These are phyloP conservation scores for Arctocebus calabarensis DNA, from an alignment of 2,797 vertebrate genomes.

Conservation along the genomic window DNA sequence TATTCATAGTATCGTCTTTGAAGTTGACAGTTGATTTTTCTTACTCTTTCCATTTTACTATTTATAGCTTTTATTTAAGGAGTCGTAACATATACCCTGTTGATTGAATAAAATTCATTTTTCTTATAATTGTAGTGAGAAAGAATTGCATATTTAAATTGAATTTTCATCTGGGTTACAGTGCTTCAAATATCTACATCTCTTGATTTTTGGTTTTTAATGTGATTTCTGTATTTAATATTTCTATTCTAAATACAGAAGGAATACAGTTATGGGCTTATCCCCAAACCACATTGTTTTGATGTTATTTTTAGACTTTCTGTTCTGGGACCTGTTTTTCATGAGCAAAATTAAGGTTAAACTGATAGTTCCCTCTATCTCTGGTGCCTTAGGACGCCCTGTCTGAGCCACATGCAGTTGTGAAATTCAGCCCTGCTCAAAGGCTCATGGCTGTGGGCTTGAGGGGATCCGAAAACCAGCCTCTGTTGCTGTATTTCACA, in stretches of 20 bases:
- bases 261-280: constrained; percentile 57
- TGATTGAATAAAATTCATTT: background rate
- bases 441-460: background rate
- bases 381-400: background rate
- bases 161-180: background rate
- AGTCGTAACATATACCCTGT: background rate
- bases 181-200: constrained; percentile 51
- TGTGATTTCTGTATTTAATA: constrained; percentile 73
- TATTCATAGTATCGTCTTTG: background rate
- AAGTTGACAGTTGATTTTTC: background rate
- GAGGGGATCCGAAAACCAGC: background rate
- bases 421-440: background rate
- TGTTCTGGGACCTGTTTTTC: background rate
- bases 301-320: background rate
- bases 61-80: background rate
- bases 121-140: background rate
- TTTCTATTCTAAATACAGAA: constrained; percentile 71
- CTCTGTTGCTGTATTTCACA: background rate
- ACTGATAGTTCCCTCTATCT: background rate
- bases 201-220: constrained; percentile 78
- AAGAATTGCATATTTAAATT: background rate
- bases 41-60: background rate
- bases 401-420: background rate
- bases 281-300: background rate
- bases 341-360: background rate